These are phyloP conservation scores for Plagodis dolabraria DNA, from an alignment of 2,888 invertebrate genomes.

Conservation along the genomic window DNA sequence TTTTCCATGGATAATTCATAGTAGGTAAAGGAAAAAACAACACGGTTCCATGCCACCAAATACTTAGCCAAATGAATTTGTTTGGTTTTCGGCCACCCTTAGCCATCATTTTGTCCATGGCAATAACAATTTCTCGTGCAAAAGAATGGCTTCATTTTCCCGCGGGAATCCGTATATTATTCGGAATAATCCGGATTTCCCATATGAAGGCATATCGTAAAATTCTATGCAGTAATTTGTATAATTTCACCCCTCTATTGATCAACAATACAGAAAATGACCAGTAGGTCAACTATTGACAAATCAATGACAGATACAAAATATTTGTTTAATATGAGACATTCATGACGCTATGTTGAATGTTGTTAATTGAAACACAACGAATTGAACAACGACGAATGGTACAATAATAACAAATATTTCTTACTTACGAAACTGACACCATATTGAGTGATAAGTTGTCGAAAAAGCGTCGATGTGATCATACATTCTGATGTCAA, in stretches of 20 bases:
- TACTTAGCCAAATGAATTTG: slow-evolving; percentile 10
- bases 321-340: no score
- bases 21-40: no score
- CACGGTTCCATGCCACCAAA: not conserved
- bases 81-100: not conserved
- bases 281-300: slow-evolving; percentile 6
- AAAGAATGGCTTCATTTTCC: slow-evolving; percentile 25
- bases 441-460: no score
- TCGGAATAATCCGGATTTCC: slow-evolving; percentile 45
- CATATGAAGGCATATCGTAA: slow-evolving; percentile 51
- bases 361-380: no score
- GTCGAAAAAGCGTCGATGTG: no score
- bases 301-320: not conserved
- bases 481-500: no score
- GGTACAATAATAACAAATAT: no score
- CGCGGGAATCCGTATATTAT: slow-evolving; percentile 30
- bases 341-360: not conserved
- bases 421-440: no score
- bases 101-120: slow-evolving; percentile 12
- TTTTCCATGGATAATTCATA: no score
- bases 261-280: not conserved
- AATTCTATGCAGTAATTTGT: slow-evolving; percentile 44
- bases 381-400: no score
- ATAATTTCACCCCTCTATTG: slow-evolving; percentile 33
- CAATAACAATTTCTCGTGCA: slow-evolving; percentile 25